These are phyloP conservation scores for Ameiurus melas DNA, from an alignment of 2,113 vertebrate genomes.

Conservation along the genomic window DNA sequence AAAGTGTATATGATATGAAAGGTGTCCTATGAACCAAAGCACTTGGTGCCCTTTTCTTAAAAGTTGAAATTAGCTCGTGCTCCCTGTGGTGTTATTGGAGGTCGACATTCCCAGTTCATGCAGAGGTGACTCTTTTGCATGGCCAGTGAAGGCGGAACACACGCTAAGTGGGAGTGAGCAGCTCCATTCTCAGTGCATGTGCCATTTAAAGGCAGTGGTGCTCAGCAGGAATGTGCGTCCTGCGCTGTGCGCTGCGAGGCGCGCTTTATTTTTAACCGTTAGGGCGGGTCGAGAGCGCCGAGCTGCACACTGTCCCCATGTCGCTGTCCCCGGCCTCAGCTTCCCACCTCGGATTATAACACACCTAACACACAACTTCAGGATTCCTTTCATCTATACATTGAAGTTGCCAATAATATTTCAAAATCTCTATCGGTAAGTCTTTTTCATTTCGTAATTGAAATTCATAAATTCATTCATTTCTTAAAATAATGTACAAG, in stretches of 20 bases:
- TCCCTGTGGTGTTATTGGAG: background rate
- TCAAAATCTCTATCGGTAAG: background rate
- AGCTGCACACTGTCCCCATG: slow-evolving; percentile 55
- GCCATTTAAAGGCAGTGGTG: slow-evolving; percentile 76
- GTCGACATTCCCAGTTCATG: background rate
- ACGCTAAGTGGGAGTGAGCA: slow-evolving; percentile 44
- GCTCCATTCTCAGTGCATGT: slow-evolving; percentile 59
- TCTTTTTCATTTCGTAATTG: background rate
- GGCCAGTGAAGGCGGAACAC: slow-evolving; percentile 47
- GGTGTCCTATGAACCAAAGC: too few relatives aligned
- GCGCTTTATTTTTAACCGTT: slow-evolving; percentile 79
- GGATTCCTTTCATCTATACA: background rate
- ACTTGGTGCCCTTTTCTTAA: background rate
- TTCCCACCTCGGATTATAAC: slow-evolving; percentile 61
- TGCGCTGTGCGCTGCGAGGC: slow-evolving; percentile 62
- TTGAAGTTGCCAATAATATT: background rate
- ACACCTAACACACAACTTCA: slow-evolving; percentile 52
- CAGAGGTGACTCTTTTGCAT: slow-evolving; percentile 12
- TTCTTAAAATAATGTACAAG: background rate
- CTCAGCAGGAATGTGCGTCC: slow-evolving; percentile 72
- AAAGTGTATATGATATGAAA: background rate
- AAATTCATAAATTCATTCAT: background rate
- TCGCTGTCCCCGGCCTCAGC: slow-evolving; percentile 55
- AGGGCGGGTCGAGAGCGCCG: slow-evolving; percentile 70
- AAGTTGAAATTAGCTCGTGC: background rate